Percentiles rank a stretch among this genome's conserved stretches.
Conservation (phyloP, 2,113 vertebrate genomes). For the Leptodactylus fuscus region DNA sequence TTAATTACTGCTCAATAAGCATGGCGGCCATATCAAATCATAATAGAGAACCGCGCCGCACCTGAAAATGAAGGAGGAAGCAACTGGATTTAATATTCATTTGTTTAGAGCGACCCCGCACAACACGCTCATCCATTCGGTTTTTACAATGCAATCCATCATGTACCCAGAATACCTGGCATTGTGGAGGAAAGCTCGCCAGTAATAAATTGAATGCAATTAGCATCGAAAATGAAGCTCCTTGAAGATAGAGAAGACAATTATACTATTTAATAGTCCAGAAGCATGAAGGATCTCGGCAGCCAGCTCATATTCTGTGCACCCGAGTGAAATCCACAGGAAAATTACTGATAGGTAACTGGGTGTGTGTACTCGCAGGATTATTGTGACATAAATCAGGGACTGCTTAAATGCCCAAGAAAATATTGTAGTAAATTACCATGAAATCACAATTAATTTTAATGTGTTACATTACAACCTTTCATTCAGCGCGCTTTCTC, state of each 20-base stretch:
- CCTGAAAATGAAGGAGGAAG: constrained; percentile 49
- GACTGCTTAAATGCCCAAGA: constrained; percentile 39
- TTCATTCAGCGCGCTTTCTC: not conserved
- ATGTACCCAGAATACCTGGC: constrained; percentile 56
- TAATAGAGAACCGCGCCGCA: constrained; percentile 28
- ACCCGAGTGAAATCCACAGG: constrained; percentile 44
- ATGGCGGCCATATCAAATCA: constrained; percentile 25
- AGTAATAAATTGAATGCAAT: constrained; percentile 61
- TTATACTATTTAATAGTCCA: constrained; percentile 59
- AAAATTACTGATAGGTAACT: constrained; percentile 49
- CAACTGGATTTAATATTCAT: constrained; percentile 54
- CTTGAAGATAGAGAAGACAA: constrained; percentile 59
- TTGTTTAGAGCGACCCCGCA: constrained; percentile 53
- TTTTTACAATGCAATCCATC: constrained; percentile 57
- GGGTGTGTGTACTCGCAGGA: constrained; percentile 26
- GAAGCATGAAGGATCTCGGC: constrained; percentile 57
- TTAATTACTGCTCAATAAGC: constrained; percentile 41
- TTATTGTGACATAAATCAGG: constrained; percentile 56
- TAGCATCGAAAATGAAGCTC: constrained; percentile 60
- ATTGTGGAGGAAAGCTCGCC: constrained; percentile 46
- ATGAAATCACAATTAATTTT: constrained; percentile 47
- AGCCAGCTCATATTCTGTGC: constrained; percentile 40
- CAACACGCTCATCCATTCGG: constrained; percentile 52
- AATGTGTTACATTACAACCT: constrained; percentile 11
- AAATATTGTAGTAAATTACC: constrained; percentile 29